Conservation (phyloP, 2,888 invertebrate genomes). For the Augiades crinisus region DNA sequence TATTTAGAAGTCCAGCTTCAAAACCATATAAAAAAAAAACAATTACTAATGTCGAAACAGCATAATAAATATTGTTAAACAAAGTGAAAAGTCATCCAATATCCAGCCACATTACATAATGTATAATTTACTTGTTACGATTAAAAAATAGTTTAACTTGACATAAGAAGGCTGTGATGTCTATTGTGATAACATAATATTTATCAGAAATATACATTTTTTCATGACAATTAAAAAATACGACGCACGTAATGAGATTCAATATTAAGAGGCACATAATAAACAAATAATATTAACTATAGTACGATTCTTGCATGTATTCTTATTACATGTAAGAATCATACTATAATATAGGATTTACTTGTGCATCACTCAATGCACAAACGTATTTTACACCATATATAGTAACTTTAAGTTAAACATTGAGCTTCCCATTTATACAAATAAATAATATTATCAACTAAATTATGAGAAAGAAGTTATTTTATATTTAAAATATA, state of each 20-base stretch:
- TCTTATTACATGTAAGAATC: constrained; percentile 46
- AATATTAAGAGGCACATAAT: constrained; percentile 66
- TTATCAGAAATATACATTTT: constrained; percentile 19
- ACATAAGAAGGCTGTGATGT: constrained; percentile 41
- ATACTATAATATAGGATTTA: constrained; percentile 57
- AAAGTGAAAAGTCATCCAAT: constrained; percentile 21
- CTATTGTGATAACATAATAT: constrained; percentile 44
- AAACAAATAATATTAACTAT: constrained; percentile 71
- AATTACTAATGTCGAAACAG: no score
- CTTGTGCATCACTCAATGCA: constrained; percentile 66
- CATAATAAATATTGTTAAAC: background rate
- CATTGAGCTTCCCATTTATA: constrained; percentile 80
- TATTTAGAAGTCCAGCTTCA: constrained; percentile 26
- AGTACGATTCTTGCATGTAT: no score
- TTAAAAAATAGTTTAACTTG: background rate
- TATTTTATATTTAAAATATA: constrained; percentile 56
- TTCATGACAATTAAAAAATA: constrained; percentile 37
- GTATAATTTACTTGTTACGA: background rate
- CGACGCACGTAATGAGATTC: constrained; percentile 70
- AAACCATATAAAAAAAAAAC: background rate
- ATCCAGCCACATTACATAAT: constrained; percentile 20
- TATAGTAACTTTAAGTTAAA: constrained; percentile 76
- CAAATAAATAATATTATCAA: constrained; percentile 73
- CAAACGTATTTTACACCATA: constrained; percentile 61
- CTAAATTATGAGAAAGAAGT: constrained; percentile 49